phyloP scores from a whole-genome alignment of 2,888 invertebrate genomes.

The Pseudococcus longispinus region DNA sequence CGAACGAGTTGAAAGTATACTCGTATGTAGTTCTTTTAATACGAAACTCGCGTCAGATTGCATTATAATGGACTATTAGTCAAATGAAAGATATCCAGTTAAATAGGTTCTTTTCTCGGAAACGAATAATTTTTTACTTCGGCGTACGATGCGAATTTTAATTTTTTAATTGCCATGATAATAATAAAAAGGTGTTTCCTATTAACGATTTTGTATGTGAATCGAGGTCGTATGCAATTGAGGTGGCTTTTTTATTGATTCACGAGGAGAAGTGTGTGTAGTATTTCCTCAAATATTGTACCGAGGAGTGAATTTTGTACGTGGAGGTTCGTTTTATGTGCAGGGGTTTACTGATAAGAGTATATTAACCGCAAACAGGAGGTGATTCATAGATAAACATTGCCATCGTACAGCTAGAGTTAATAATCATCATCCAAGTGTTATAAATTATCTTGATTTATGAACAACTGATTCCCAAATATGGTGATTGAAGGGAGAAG shows the following conservation, averaged over 20 bases:
- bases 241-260: not conserved
- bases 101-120: not conserved
- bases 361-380: not conserved
- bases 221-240: not conserved
- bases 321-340: not conserved
- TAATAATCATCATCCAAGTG: not conserved
- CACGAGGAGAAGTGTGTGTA: not conserved
- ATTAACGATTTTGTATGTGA: not conserved
- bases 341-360: not conserved
- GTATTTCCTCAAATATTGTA: no score
- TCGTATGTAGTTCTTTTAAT: not conserved
- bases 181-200: not conserved
- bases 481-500: no score
- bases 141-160: not conserved
- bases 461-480: no score
- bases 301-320: not conserved
- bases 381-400: not conserved
- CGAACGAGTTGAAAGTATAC: not conserved
- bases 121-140: not conserved
- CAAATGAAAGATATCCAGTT: not conserved
- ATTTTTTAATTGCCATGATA: not conserved
- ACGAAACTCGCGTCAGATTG: not conserved
- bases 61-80: not conserved
- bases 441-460: constrained; percentile 6
- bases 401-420: not conserved